Evolutionary conservation across 2,888 invertebrate genomes (phyloP), one percentile per base, ranked within the genome.

Genomic region (Erebia epiphron): DNA sequence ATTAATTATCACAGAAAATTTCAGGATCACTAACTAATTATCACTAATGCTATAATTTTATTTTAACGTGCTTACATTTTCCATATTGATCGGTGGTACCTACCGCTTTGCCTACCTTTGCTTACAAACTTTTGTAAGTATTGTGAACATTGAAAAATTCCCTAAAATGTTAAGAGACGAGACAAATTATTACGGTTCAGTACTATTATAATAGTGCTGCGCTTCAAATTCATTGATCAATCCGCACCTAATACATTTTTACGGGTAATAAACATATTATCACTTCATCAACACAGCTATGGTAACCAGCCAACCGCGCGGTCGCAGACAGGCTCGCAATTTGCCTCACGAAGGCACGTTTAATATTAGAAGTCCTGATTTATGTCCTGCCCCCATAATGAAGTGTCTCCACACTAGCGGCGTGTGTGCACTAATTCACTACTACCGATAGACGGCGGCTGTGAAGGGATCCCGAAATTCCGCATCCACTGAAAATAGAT

Each of bases 301-400:
- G 74, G 80, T 78, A 75, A 78, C 81, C 79, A 80, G 72, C 79
- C 83, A 79, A 83, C 86, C 86, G 83, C 86, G 83, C 79, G 83
- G 81, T 82, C 81, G 81, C 82, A 85, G 85, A 83, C 84, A 79
- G 82, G 81, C 79, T 83, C 83, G 86, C 91, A 91, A 91, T 92
- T 91, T 91, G 90, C 90, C 88, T 86, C 86, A 85, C 86, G 85
- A 91, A 92, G 92, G 92, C 93, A 90, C 89, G 94, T 93, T 93
- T 94, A 94, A 93, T 94, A 93, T 94, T 94, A 94, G 93, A 93
- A 92, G 91, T 88, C 89, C 90, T 93, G 92, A 94, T 93, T 93
- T 93, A 94, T 92, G 88, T 78, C 84, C 89, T 86, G 83, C 87
- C 88, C 88, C 86, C 87, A 86, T 93, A 93, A 93, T 93, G 91